Base-by-base conservation (phyloP, 2,888 invertebrate species). In the Tanytarsus gracilentus region DNA sequence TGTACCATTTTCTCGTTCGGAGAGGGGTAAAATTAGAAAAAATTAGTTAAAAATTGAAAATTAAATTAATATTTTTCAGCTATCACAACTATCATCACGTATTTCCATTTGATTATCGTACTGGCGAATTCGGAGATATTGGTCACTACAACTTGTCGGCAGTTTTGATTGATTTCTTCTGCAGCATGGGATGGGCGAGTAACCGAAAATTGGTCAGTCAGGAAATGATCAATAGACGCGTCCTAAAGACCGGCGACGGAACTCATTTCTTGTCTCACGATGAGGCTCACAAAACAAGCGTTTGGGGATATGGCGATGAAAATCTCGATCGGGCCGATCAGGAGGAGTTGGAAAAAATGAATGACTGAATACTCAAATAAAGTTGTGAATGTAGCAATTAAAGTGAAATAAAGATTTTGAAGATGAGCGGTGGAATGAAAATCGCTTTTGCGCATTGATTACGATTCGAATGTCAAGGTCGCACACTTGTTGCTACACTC, bases 171-270 rank as follows among this genome's bases (percentile, higher is more conserved):
- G 86, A 94, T 69, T 73, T 80, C 5, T 90, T 86, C 69, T 86
- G 88, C 0, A 79, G 75, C 65, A 69, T 92, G 23, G 93, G 93
- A 48, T 86, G 85, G 82, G 92, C 88, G 1, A 88, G 85, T 69
- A 89, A 90, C 69, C 75, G 84, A 70, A 78, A 81, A 64, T 78
- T 72, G 11, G 82, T 79, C 0, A 80, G 81, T 0, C 69, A 74
- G 1, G 72, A 75, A 62, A 79, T 81, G 80, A 75, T 83, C 0
- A 69, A 72, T 11, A 70, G 79, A 56, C 72, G 82, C 14, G 81
- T 80, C 1, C 68, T 72, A 21, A 77, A 78, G 65, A 77, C 76
- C 40, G 84, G 84, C 1, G 84, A 83, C 65, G 83, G 83, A 0
- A 76, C 76, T 36, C 75, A 77, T 62, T 71, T 70, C 50, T 66